Percentiles rank a stretch among this genome's conserved stretches.
Conservation (phyloP, 2,797 vertebrate genomes). For the Antrozous pallidus region DNA sequence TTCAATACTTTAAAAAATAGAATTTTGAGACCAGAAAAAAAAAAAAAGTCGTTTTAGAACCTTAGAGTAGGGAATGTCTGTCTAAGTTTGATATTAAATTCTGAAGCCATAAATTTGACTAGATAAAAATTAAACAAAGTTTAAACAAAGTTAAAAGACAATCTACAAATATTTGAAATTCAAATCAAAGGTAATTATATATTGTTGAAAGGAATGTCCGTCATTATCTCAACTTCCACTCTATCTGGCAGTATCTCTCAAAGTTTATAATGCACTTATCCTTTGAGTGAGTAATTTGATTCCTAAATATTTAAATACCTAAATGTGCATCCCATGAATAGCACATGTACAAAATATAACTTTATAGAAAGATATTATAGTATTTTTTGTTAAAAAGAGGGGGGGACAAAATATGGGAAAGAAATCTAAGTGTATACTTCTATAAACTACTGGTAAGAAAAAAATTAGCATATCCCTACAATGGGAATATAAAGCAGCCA, state of each 20-base stretch:
- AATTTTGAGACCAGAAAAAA: not conserved
- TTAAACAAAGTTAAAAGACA: not conserved
- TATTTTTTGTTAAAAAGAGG: not conserved
- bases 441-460: not conserved
- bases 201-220: not conserved
- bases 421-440: not conserved
- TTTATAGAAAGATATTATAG: not conserved
- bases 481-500: not conserved
- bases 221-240: not conserved
- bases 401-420: not conserved
- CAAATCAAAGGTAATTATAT: not conserved
- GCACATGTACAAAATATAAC: not conserved
- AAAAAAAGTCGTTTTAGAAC: not conserved
- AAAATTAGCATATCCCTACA: not conserved
- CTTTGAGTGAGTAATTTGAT: not conserved
- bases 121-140: not conserved
- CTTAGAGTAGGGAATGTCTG: not conserved
- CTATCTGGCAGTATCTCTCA: not conserved
- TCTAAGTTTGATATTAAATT: not conserved
- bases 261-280: not conserved
- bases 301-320: not conserved
- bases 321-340: not conserved
- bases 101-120: not conserved
- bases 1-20: not conserved
- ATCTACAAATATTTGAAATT: not conserved